Evolutionary conservation across 2,797 vertebrate genomes (phyloP).

Genomic region (Pithecia hirsuta): DNA sequence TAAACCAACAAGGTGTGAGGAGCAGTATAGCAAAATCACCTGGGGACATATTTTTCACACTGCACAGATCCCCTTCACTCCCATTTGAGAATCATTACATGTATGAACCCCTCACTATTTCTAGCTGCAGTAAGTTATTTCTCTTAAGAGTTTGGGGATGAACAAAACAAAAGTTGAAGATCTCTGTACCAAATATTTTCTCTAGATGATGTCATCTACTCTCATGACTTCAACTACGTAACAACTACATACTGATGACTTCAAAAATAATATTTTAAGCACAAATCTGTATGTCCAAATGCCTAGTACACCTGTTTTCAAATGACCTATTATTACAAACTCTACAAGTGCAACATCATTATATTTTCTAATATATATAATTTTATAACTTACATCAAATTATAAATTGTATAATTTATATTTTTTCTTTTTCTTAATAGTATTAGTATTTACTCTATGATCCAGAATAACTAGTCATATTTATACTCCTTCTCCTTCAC

Average conservation of each 20-base stretch:
- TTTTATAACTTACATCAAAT: not conserved
- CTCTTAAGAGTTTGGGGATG: not conserved
- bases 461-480: not conserved
- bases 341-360: not conserved
- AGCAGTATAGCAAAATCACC: not conserved
- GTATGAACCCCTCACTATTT: not conserved
- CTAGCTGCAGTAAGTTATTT: not conserved
- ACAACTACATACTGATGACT: not conserved
- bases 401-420: not conserved
- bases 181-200: not conserved
- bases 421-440: conserved; percentile 5
- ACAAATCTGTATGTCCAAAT: not conserved
- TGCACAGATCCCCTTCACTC: not conserved
- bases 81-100: not conserved
- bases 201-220: not conserved
- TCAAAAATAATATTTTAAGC: conserved; percentile 47
- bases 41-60: not conserved
- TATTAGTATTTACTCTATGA: not conserved
- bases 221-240: not conserved
- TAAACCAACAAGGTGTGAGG: not conserved
- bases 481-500: not conserved
- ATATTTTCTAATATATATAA: not conserved
- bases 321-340: not conserved
- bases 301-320: not conserved
- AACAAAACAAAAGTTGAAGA: not conserved